phyloP scores from a whole-genome alignment of 2,113 vertebrate species.

The Zosterops hypoxanthus region DNA sequence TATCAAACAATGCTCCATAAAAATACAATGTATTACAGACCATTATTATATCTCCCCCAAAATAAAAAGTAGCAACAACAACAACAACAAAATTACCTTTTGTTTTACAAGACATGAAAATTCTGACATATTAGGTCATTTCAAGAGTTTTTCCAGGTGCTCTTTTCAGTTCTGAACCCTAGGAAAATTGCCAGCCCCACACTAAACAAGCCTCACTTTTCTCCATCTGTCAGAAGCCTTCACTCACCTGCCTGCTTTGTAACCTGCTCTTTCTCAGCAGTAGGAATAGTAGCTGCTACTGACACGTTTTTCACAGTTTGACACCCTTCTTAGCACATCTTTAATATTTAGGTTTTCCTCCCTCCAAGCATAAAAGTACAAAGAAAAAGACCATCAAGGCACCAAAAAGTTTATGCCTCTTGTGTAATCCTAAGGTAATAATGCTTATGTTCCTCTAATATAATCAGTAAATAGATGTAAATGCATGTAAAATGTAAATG shows the following conservation, averaged over 20 bases:
- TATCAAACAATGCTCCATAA: conserved; percentile 52
- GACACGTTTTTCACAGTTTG: background rate
- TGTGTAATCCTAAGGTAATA: background rate
- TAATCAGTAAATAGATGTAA: background rate
- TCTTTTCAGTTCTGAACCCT: background rate
- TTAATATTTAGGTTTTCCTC: background rate
- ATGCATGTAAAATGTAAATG: background rate
- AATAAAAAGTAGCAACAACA: conserved; percentile 15
- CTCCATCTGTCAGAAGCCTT: background rate
- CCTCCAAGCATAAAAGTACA: background rate
- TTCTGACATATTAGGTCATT: background rate
- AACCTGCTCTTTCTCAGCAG: background rate
- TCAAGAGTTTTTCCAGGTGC: background rate
- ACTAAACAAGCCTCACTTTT: background rate
- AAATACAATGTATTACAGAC: conserved; percentile 41
- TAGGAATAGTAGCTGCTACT: background rate
- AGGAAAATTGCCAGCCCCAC: background rate
- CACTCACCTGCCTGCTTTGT: background rate
- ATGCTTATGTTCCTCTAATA: background rate
- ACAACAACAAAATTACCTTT: conserved; percentile 14
- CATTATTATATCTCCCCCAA: background rate
- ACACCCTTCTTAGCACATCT: background rate
- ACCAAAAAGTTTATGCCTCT: background rate
- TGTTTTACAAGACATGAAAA: background rate
- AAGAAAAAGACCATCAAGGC: conserved; percentile 1